Evolutionary conservation across 2,888 invertebrate genomes (phyloP).

Genomic region (Caprella mutica): DNA sequence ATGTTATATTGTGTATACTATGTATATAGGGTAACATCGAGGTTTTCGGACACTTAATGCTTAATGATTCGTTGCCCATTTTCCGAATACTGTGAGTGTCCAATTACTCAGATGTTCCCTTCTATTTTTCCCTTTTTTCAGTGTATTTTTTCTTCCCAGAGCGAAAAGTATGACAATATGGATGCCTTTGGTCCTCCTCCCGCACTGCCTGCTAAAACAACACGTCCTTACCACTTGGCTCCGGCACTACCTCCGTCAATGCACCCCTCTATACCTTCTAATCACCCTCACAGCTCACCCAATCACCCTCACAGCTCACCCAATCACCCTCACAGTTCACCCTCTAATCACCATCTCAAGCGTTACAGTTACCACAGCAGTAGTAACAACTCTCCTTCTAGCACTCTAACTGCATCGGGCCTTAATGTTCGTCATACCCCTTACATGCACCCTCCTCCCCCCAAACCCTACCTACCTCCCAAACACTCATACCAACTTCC

Average conservation of each 20-base stretch:
- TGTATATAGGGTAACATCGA: no score
- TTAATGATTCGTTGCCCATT: no score
- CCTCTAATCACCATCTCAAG: background rate
- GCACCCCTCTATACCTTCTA: background rate
- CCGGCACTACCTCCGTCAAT: slow-evolving; percentile 3
- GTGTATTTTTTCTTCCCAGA: no score
- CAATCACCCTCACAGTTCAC: background rate
- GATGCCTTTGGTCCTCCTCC: slow-evolving; percentile 4
- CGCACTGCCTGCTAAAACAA: slow-evolving; percentile 8
- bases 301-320: background rate
- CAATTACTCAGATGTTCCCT: no score
- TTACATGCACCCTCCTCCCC: background rate
- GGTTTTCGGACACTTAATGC: no score
- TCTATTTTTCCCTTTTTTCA: no score
- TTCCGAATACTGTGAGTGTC: no score
- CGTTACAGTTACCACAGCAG: slow-evolving; percentile 6
- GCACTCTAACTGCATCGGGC: background rate
- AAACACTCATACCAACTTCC: background rate
- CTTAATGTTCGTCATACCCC: background rate
- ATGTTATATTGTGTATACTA: no score
- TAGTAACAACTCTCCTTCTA: background rate
- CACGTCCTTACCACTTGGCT: slow-evolving; percentile 7
- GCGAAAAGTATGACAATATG: no score
- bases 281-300: background rate
- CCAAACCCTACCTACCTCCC: background rate